Evolutionary conservation across 1,140 invertebrate genomes (phyloP), one percentile per base, ranked within the genome.

Genomic region (Rhopalosiphum padi): DNA sequence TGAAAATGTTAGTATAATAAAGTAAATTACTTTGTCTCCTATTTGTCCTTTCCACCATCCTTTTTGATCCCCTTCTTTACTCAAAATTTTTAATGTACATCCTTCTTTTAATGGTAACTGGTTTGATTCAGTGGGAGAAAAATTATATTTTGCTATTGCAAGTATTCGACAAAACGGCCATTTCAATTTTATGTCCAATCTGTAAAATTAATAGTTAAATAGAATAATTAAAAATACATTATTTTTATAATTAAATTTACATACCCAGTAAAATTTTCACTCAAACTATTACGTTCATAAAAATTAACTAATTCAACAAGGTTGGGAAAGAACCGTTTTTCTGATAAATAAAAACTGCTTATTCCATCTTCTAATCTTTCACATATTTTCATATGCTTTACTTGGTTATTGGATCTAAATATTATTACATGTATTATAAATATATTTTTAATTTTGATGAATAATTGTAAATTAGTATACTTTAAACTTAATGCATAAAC

Each of bases 371-470:
- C 95, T 88, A 96, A 96, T 89, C 96, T 96, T 94, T 97, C 96
- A 94, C 96, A 97, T 94, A 99, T 97, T 95, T 98, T 97, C 96
- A 99, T 99, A 95, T 99, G 98, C 95, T 99, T 98, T 77, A 98
- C 97, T 93, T 97, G 97, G 95, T 97, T 97, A 94, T 97, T 97
- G 94, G 97, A 97, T 95, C 98, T 98, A 95, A 46, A 96, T 96
- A 93, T 51, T 37, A 55, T 90, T 21, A 91, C 53, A 37, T 88
- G 0, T 37, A n/a, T 37, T 53, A 1, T 51, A 90, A 35, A 30
- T 77, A 51, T 90, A 93, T 21, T 85, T 21, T 18, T 83, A 48
- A 35, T 55, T 86, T 93, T 93, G 7, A 41, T 93, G n/a, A 9
- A 23, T 30, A 55, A 82, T 51, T 35, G 55, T 90, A 48, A 35